A percentile compares a stretch with the other conserved stretches of the same genome.
Conservation (phyloP, 2,113 vertebrate genomes). For the Nesogale talazaci region DNA sequence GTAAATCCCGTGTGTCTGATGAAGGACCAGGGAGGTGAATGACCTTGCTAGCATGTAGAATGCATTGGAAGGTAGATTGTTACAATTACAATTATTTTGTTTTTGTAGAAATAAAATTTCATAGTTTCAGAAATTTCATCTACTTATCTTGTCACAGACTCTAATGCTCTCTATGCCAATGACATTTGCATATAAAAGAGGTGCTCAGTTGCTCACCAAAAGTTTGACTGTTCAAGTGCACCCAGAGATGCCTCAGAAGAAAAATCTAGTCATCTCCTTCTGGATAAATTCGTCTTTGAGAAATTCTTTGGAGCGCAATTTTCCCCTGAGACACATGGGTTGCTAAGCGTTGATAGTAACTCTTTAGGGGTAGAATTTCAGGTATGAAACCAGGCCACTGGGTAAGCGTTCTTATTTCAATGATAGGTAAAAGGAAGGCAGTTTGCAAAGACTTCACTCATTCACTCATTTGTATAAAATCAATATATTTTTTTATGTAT, state of each 20-base stretch:
- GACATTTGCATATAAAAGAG: neutral
- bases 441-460: no score
- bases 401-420: neutral
- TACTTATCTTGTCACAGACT: rapidly evolving
- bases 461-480: no score
- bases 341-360: neutral
- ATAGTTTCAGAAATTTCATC: neutral
- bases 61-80: no score
- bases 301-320: neutral
- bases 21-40: no score
- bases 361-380: neutral
- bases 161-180: rapidly evolving
- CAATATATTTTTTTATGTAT: neutral
- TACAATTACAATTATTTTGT: no score
- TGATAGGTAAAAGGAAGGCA: neutral
- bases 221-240: neutral
- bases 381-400: neutral
- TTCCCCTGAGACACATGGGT: neutral
- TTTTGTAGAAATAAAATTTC: no score
- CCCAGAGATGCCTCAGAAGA: neutral
- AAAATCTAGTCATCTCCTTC: neutral
- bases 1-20: no score
- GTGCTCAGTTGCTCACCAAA: neutral
- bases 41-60: no score
- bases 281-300: neutral